phyloP scores from a whole-genome alignment of 2,797 vertebrate genomes.

The Tokudaia muenninki region DNA sequence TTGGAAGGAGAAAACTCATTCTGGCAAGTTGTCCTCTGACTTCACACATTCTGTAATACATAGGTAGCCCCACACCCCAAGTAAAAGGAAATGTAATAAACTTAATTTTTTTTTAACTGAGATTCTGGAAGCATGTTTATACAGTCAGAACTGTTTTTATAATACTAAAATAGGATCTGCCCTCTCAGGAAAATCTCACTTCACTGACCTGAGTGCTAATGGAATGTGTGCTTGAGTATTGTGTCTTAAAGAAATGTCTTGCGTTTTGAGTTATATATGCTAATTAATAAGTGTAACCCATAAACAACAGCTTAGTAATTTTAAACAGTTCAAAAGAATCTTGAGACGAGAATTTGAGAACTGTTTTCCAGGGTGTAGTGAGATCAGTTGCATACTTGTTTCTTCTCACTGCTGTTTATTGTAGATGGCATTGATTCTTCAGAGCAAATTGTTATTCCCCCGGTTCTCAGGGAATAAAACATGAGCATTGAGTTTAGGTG shows the following conservation, averaged over 20 bases:
- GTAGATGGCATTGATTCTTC: background rate
- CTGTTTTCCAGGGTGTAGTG: background rate
- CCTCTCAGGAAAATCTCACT: background rate
- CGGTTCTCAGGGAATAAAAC: background rate
- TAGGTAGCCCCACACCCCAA: background rate
- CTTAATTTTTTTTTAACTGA: background rate
- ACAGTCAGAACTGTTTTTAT: conserved; percentile 7
- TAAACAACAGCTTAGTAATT: background rate
- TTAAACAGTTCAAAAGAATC: conserved; percentile 22
- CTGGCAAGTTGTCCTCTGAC: background rate
- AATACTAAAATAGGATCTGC: background rate
- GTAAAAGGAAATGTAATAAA: background rate
- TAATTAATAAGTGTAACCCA: background rate
- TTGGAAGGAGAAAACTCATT: background rate
- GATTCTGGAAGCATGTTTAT: background rate
- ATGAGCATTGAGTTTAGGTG: conserved; percentile 13
- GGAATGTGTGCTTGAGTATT: background rate
- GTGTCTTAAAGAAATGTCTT: background rate
- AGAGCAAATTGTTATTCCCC: background rate
- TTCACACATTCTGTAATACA: too few relatives aligned
- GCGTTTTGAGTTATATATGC: conserved; percentile 25
- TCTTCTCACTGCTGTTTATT: background rate
- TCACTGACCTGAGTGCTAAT: background rate
- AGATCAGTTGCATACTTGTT: background rate
- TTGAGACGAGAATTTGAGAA: conserved; percentile 14